phyloP scores from a whole-genome alignment of 2,888 invertebrate species.

The Megamerina dolium region DNA sequence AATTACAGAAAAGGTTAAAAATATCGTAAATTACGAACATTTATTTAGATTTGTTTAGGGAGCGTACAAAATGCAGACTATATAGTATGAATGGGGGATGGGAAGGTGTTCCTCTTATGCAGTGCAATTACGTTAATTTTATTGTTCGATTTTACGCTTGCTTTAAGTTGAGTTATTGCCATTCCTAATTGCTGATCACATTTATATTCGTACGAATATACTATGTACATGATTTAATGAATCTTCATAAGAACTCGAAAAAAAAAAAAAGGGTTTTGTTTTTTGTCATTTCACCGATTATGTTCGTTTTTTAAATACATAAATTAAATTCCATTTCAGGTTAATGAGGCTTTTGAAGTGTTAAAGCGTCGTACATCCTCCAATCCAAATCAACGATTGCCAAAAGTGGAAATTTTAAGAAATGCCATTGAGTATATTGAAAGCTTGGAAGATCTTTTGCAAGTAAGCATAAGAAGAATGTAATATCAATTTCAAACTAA shows the following conservation, averaged over 20 bases:
- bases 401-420: constrained; percentile 94
- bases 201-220: too few species aligned
- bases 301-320: neutral
- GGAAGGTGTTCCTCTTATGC: neutral
- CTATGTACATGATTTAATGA: too few species aligned
- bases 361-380: constrained; percentile 87
- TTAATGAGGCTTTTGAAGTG: constrained; percentile 97
- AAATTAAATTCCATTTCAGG: constrained; percentile 53
- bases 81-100: neutral
- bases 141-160: constrained; percentile 23
- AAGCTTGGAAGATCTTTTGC: constrained; percentile 74
- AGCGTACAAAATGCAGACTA: too few species aligned
- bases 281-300: constrained; percentile 6
- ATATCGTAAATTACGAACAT: constrained; percentile 16
- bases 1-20: constrained; percentile 10
- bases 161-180: constrained; percentile 21
- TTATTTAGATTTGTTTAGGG: too few species aligned
- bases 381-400: constrained; percentile 91
- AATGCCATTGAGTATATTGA: constrained; percentile 98
- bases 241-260: too few species aligned
- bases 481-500: neutral
- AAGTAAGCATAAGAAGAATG: constrained; percentile 47
- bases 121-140: constrained; percentile 18
- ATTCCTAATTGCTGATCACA: constrained; percentile 9
- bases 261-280: constrained; percentile 4